A percentile compares a stretch with the other conserved stretches of the same genome.
Conservation (phyloP, 92 coral and sea anemone genomes). For the Porites lobata region DNA sequence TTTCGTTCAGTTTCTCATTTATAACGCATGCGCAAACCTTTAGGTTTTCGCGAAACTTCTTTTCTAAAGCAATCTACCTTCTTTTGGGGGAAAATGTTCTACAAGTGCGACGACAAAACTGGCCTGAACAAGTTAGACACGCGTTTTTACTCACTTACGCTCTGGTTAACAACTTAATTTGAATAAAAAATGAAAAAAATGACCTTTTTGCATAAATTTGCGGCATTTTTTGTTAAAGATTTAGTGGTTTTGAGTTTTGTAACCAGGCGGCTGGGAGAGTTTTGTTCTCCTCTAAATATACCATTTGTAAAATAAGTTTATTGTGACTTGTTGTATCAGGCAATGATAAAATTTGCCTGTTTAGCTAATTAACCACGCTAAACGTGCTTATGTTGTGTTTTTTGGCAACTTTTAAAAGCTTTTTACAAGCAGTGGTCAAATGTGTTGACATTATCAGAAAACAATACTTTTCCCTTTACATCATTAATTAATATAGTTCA, state of each 20-base stretch:
- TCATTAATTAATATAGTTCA: slow-evolving; percentile 96
- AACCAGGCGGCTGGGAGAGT: not conserved
- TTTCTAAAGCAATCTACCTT: not conserved
- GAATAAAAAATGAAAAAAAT: slow-evolving; percentile 63
- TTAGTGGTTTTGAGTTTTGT: slow-evolving; percentile 13
- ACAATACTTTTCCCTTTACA: slow-evolving; percentile 91
- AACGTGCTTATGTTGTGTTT: slow-evolving; percentile 89
- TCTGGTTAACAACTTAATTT: slow-evolving; percentile 27
- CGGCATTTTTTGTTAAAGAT: slow-evolving; percentile 47
- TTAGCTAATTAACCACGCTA: slow-evolving; percentile 73
- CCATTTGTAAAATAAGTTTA: slow-evolving; percentile 26
- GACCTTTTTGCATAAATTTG: slow-evolving; percentile 77
- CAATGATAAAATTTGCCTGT: slow-evolving; percentile 73
- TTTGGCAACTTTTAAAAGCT: slow-evolving; percentile 86
- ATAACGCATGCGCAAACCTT: slow-evolving; percentile 93
- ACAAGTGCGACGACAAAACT: not conserved
- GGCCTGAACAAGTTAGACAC: not conserved
- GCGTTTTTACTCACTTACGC: not conserved
- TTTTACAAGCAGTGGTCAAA: slow-evolving; percentile 90
- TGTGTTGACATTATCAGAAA: slow-evolving; percentile 97
- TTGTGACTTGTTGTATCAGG: slow-evolving; percentile 56
- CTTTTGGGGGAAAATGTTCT: not conserved
- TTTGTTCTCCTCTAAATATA: slow-evolving; percentile 1
- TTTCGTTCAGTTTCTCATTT: slow-evolving; percentile 63
- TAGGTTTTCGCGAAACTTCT: slow-evolving; percentile 13